Base-by-base conservation (phyloP, 2,797 vertebrate genomes). In the Coracias cyanogaster region DNA sequence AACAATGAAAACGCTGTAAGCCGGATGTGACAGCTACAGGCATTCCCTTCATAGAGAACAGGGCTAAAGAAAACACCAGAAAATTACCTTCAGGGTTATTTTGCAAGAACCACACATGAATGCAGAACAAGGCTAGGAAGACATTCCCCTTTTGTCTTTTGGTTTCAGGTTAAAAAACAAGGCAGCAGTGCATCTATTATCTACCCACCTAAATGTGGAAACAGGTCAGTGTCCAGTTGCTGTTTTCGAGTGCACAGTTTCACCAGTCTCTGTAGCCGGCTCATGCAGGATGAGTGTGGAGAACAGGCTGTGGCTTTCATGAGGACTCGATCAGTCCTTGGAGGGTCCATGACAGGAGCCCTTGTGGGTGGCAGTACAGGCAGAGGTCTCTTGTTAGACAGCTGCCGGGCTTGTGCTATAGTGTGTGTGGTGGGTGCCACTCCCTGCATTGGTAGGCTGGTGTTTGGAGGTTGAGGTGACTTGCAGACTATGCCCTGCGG, bases 401-500 rank as follows among this genome's bases (percentile, higher is more conserved):
- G 97, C 97, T 98, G 99, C 98, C 98, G 98, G 48, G 98, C 97
- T 98, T 99, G 99, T 98, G 98, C 98, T 97, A 98, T 98, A 97
- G 98, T 98, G 98, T 98, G 98, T 96, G 98, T 98, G 97, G 98
- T 98, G 86, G 98, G 97, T 82, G 98, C 98, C 97, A 98, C 98
- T 98, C 98, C 98, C 98, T 99, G 98, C 98, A 98, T 97, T 99
- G 99, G 98, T 98, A 99, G 99, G 98, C 99, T 99, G 98, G 99
- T 99, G 97, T 98, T 98, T 97, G 98, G 99, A 99, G 99, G 99
- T 98, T 99, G 99, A 98, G 98, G 98, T 98, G 99, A 99, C 99
- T 99, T 99, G 99, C 99, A 99, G 98, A 99, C 98, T 97, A 99
- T 93, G 96, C 99, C 98, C 98, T 99, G 99, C 92, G 98, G 98